These are phyloP conservation scores for Neopelma chrysocephalum DNA, from an alignment of 2,797 vertebrate species.

Conservation along the genomic window DNA sequence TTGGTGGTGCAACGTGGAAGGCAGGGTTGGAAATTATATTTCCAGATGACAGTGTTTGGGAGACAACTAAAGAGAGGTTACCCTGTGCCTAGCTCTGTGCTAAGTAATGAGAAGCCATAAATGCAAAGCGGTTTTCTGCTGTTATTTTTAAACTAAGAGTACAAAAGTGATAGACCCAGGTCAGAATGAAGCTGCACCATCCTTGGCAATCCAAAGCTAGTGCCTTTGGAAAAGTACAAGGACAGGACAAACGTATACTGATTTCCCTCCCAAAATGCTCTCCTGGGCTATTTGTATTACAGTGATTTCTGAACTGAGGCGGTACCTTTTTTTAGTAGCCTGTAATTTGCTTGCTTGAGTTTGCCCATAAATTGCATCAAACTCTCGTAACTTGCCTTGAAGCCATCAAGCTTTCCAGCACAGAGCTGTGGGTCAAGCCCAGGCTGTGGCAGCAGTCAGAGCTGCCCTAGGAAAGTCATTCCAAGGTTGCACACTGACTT, in stretches of 20 bases:
- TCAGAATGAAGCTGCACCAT: neutral
- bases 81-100: neutral
- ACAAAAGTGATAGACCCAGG: neutral
- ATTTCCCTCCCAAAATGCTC: neutral
- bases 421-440: neutral
- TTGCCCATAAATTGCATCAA: neutral
- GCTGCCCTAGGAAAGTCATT: neutral
- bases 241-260: neutral
- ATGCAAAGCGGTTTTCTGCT: neutral
- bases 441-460: neutral
- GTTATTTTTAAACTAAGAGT: conserved; percentile 4
- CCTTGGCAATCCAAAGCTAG: neutral
- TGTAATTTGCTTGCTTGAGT: conserved; percentile 18
- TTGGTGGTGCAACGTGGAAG: neutral
- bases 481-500: neutral
- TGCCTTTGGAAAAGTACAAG: conserved; percentile 14
- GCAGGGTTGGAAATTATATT: neutral
- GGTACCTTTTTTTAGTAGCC: neutral
- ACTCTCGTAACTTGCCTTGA: neutral
- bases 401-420: neutral
- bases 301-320: neutral
- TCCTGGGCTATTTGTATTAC: neutral
- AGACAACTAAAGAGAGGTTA: neutral
- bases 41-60: neutral
- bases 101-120: neutral